These are phyloP conservation scores for Lacerta viridis DNA, from an alignment of 2,797 vertebrate genomes.

Conservation along the genomic window DNA sequence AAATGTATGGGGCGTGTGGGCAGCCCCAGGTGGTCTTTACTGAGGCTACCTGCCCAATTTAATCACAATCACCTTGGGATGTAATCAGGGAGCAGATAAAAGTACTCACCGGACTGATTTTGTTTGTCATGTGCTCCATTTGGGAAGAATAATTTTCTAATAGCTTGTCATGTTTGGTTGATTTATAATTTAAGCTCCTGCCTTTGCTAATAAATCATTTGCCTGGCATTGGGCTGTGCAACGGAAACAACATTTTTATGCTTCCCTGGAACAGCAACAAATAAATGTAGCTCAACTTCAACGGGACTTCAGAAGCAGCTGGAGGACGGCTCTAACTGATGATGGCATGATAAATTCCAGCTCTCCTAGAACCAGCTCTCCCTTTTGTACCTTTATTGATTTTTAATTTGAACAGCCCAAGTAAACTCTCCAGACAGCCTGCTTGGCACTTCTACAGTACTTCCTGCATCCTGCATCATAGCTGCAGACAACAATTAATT, in stretches of 20 bases:
- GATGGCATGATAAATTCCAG: too few species aligned
- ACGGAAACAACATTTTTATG: too few species aligned
- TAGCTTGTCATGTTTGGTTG: slow-evolving; percentile 38
- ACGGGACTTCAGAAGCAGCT: too few species aligned
- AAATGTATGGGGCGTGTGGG: too few species aligned
- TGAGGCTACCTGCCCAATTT: slow-evolving; percentile 33
- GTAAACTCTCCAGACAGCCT: neutral
- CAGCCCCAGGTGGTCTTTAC: slow-evolving; percentile 52
- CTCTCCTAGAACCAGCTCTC: too few species aligned
- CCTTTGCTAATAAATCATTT: slow-evolving; percentile 35
- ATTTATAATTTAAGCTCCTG: slow-evolving; percentile 59
- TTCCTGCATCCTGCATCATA: neutral
- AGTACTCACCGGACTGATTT: slow-evolving; percentile 34
- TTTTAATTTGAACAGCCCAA: too few species aligned
- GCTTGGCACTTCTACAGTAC: accelerated
- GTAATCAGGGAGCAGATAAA: slow-evolving; percentile 27
- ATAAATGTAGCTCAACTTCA: too few species aligned
- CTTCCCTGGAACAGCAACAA: too few species aligned
- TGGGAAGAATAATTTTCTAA: slow-evolving; percentile 62
- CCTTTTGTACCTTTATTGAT: too few species aligned
- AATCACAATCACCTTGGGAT: slow-evolving; percentile 54
- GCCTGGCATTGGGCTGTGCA: neutral
- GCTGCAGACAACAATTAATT: slow-evolving; percentile 15
- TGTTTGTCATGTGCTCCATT: slow-evolving; percentile 54
- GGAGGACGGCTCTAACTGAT: too few species aligned